phyloP scores from a whole-genome alignment of 1,140 invertebrate genomes.

The Heliconius congener region DNA sequence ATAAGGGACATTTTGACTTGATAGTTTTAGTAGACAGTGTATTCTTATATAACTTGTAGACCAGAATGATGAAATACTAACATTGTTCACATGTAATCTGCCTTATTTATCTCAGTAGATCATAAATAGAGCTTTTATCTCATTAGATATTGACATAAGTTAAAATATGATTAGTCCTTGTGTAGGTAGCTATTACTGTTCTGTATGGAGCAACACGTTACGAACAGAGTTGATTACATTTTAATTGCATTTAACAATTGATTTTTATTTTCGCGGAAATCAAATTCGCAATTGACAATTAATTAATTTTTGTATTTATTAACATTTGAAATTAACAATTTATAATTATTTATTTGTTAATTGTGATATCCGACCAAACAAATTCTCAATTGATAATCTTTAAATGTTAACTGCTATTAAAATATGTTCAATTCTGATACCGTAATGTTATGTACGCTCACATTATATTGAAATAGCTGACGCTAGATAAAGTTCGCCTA shows the following conservation, averaged over 20 bases:
- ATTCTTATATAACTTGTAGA: background rate
- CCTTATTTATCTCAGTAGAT: conserved; percentile 10
- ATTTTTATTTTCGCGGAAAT: no score
- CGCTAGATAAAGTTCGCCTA: conserved; percentile 22
- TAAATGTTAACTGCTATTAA: background rate
- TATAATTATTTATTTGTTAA: no score
- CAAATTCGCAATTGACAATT: no score
- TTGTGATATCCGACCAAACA: no score
- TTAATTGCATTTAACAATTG: no score
- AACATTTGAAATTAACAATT: no score
- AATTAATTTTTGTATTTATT: no score
- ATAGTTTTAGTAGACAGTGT: no score
- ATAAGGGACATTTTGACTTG: no score
- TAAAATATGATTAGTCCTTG: background rate
- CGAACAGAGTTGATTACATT: background rate
- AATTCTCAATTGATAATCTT: background rate
- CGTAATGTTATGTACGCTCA: background rate
- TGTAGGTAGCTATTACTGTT: background rate
- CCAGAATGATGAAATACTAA: background rate
- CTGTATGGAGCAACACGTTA: background rate
- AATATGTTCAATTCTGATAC: background rate
- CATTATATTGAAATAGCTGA: background rate
- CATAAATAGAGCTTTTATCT: background rate
- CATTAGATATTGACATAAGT: background rate
- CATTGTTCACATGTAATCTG: background rate